Evolutionary conservation across 2,113 vertebrate genomes (phyloP), one percentile per base, ranked within the genome.

Genomic region (Crotophaga sulcirostris): DNA sequence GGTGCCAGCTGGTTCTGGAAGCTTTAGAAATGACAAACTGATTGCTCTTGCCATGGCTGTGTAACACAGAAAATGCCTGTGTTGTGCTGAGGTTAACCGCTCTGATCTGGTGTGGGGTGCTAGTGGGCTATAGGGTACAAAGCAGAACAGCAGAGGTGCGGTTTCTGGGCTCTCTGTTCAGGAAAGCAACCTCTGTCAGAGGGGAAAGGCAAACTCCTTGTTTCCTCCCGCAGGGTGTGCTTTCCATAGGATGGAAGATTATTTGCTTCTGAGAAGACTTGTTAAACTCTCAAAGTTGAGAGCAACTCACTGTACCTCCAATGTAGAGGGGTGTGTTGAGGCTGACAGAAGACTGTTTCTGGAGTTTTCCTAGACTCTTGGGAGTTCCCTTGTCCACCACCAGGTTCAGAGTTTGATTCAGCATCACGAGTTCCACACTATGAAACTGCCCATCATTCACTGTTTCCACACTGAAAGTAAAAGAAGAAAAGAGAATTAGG

Each of bases 401-500:
- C 91, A 99, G 97, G 96, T 99, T 99, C 87, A 99, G 96, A 6
- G 99, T 99, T 88, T 99, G 99, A 96, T 99, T 99, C 96, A 99
- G 98, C 97, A 99, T 99, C 96, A 99, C 94, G 10, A 99, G 97
- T 97, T 99, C 99, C 64, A 99, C 99, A 0, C 98, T 99, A 59
- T 99, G 99, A 94, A 99, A 99, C 79, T 99, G 98, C 33, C 99
- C 99, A 7, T 99, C 99, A 8, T 99, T 99, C 95, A 99, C 98
- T 0, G 99, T 99, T 98, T 99, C 99, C 97, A 99, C 99, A 21
- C 99, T 99, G 95, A 47, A 83, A 67, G 42, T 38, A 77, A 96
- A 81, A 94, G 58, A 15, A n/a, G 49, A 68, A 26, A 16, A 54
- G 13, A 77, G 5, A 68, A 85, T 90, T 25, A 90, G 68, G 18